phyloP scores from a whole-genome alignment of 2,888 invertebrate genomes.

The Glyphotaelius pellucidus region DNA sequence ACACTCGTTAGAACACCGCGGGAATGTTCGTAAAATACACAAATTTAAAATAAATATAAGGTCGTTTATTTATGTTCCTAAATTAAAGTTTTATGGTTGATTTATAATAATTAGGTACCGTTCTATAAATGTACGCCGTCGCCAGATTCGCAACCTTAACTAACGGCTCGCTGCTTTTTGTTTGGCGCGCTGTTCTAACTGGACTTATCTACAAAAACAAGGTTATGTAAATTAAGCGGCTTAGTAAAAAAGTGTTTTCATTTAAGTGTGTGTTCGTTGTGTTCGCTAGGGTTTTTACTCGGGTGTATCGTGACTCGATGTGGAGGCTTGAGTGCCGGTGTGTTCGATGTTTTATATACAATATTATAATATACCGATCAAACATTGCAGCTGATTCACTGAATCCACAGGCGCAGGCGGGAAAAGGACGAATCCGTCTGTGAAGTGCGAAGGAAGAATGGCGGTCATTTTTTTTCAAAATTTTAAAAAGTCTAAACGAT shows the following conservation, averaged over 20 bases:
- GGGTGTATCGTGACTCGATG: neutral
- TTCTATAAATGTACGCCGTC: slow-evolving; percentile 36
- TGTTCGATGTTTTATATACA: slow-evolving; percentile 4
- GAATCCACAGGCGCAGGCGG: slow-evolving; percentile 2
- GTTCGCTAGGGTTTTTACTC: neutral
- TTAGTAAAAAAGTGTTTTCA: neutral
- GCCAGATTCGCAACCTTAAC: slow-evolving; percentile 41
- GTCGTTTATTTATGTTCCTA: neutral
- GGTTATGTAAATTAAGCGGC: neutral
- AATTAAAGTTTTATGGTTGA: slow-evolving; percentile 6
- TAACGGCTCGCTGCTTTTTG: slow-evolving; percentile 34
- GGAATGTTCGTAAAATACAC: slow-evolving; percentile 22
- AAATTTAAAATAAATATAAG: neutral
- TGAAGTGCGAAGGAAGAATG: slow-evolving; percentile 3
- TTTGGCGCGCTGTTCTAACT: slow-evolving; percentile 40
- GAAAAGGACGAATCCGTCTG: slow-evolving; percentile 23
- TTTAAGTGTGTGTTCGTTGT: neutral
- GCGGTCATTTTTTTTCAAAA: slow-evolving; percentile 11
- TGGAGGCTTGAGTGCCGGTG: neutral
- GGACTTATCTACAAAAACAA: neutral
- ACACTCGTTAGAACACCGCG: neutral
- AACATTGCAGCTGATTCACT: slow-evolving; percentile 60
- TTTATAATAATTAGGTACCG: slow-evolving; percentile 24
- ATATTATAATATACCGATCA: slow-evolving; percentile 49
- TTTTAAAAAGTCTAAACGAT: neutral